Conservation (phyloP, 2,888 invertebrate genomes). For the Gymnoscelis rufifasciata region DNA sequence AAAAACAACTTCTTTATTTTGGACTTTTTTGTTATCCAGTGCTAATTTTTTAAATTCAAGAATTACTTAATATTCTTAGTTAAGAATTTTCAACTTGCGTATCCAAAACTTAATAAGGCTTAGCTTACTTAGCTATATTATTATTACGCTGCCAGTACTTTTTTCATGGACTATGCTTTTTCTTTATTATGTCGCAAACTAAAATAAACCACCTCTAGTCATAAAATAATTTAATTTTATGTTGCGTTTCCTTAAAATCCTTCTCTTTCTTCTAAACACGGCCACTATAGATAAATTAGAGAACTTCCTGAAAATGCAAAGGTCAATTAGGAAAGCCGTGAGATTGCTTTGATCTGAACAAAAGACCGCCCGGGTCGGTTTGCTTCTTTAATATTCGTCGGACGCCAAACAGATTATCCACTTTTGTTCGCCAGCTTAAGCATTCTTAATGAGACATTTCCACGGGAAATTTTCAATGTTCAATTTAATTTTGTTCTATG, state of each 20-base stretch:
- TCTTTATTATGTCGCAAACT: no score
- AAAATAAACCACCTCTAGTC: no score
- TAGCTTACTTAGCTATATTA: no score
- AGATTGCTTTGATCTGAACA: constrained; percentile 66
- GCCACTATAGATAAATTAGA: constrained; percentile 24
- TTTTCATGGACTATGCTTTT: no score
- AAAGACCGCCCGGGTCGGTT: constrained; percentile 54
- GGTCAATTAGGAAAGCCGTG: constrained; percentile 61
- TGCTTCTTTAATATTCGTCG: constrained; percentile 65
- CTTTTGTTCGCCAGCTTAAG: constrained; percentile 65
- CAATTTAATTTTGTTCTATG: constrained; percentile 37
- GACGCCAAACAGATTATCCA: constrained; percentile 69
- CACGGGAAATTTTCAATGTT: constrained; percentile 51
- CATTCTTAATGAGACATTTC: constrained; percentile 67
- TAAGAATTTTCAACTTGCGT: no score
- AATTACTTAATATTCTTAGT: no score
- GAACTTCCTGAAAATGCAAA: constrained; percentile 55
- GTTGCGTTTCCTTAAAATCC: neutral
- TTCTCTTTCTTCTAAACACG: neutral
- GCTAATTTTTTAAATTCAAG: no score
- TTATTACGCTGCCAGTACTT: no score
- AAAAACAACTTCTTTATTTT: no score
- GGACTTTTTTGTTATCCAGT: no score
- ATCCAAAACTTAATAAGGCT: no score
- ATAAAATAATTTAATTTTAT: no score